Evolutionary conservation across 2,888 invertebrate species (phyloP), one percentile per base, ranked within the genome.

Genomic region (Monoplex corrugatus): DNA sequence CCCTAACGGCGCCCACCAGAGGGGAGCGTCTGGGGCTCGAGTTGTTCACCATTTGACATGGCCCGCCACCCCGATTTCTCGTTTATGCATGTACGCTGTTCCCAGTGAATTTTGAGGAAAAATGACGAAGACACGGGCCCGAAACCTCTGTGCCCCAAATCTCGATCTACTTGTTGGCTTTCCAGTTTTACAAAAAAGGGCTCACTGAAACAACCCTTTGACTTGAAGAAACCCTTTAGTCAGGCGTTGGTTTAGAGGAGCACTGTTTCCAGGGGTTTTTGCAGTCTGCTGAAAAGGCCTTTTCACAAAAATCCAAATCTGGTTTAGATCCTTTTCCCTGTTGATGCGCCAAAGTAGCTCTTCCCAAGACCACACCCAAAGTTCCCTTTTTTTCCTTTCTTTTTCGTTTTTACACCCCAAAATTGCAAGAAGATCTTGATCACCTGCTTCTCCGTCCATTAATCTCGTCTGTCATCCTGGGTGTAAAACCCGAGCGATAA

Each of bases 271-370:
- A 10, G 6, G 72, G 28, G 5, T 10, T 72, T 72, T 28, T 72
- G 72, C 72, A 72, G 72, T 72, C 72, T 72, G 28, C 32, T 72
- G 72, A 57, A n/a, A n/a, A 57, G 72, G 72, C 16, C 50, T 16
- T 50, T 6, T 13, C 10, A 8, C 16, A 16, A 50, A 16, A 16
- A 8, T 13, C 50, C 50, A 16, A 50, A 13, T 50, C 50, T 50
- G 50, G 16, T 50, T 6, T 6, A 50, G 50, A 50, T 50, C 50
- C 50, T 50, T 50, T 50, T 50, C 50, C 50, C 8, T 50, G 50
- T 50, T 6, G 50, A 8, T 50, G 50, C 16, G 16, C 50, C 16
- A 16, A 50, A 50, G 16, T 50, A 50, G 8, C 16, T 6, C 50
- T 50, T 6, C 50, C 16, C 50, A 8, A 50, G 10, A 50, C 50